Base-by-base conservation (phyloP, 2,888 invertebrate species). In the Pedicia rivosa region DNA sequence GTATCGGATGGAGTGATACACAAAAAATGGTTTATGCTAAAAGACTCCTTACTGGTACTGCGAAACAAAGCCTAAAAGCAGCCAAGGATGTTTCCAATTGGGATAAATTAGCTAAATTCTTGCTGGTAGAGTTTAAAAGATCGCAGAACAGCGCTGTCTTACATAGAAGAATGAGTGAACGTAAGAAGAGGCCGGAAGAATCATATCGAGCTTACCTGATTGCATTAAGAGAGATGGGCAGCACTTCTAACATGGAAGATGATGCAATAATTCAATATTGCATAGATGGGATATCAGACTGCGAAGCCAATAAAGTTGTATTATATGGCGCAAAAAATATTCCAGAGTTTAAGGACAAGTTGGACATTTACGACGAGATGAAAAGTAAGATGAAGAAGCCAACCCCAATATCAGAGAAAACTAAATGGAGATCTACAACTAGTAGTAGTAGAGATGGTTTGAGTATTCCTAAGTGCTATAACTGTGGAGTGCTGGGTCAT, bases 211-310 rank as follows among this genome's bases (percentile, higher is more conserved):
- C 29, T 8, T 41, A 39, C 15, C 13, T 41, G 9, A 36, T 39
- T 29, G 32, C 27, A 9, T 36, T 39, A 8, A 22, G 31, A 10
- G 41, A 52, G 43, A 44, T 53, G 19, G 49, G 44, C 13, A 46
- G 43, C 36, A 41, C 47, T 28, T 48, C 42, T 1, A 42, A 42
- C 9, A 43, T 52, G 6, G 48, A 50, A 30, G 37, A 41, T 22
- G 47, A 46, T 25, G 44, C 42, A 10, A 13, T 53, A 12, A 49
- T 52, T 13, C 43, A 49, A 25, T 52, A 50, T 37, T 43, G 50
- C 6, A 46, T 52, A 10, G 47, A 50, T 38, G 50, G 48, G 5
- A 46, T 53, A 17, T 37, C 36, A 3, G 51, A 50, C 35, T 43
- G 45, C 14, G 17, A 34, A 13, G 14, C 31, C 14, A 44, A 47